Evolutionary conservation across 2,797 vertebrate species (phyloP).

Genomic region (Pseudochaenichthys georgianus): DNA sequence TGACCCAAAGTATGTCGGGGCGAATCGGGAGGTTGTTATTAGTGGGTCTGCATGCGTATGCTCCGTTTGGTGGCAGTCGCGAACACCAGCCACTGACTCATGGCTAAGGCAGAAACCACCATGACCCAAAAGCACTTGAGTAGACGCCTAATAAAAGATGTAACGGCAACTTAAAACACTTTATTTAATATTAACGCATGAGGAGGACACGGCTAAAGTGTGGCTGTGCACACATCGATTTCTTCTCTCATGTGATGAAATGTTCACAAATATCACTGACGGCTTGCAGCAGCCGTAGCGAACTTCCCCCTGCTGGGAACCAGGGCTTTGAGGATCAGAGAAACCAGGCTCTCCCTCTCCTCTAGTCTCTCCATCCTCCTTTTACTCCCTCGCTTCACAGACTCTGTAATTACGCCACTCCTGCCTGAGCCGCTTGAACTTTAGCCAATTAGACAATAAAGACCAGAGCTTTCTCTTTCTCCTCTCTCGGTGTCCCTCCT

Average conservation of each 20-base stretch:
- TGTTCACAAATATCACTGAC: constrained; percentile 29
- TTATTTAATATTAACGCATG: constrained; percentile 7
- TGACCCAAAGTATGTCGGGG: constrained; percentile 69
- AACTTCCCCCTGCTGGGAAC: constrained; percentile 40
- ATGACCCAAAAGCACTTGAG: constrained; percentile 53
- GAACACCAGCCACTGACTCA: constrained; percentile 66
- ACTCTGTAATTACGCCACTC: constrained; percentile 77
- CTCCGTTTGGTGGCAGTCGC: constrained; percentile 64
- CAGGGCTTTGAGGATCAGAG: constrained; percentile 55
- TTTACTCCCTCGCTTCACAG: constrained; percentile 40
- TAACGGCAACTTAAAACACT: constrained; percentile 31
- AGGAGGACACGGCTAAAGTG: constrained; percentile 3
- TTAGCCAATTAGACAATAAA: constrained; percentile 82
- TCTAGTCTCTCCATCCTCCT: constrained; percentile 51
- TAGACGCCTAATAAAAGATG: constrained; percentile 68
- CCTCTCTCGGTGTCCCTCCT: constrained; percentile 30
- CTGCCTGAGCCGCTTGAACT: constrained; percentile 75
- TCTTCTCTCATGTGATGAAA: neutral
- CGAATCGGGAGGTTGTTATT: constrained; percentile 69
- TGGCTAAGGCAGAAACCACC: constrained; percentile 61
- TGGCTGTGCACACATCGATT: neutral
- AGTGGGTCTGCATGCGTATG: constrained; percentile 74
- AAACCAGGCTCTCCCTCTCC: constrained; percentile 38
- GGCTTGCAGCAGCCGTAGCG: constrained; percentile 51
- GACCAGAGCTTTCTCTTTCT: constrained; percentile 65